phyloP scores from a whole-genome alignment of 1,140 invertebrate species.

The Brachionus rubens region DNA sequence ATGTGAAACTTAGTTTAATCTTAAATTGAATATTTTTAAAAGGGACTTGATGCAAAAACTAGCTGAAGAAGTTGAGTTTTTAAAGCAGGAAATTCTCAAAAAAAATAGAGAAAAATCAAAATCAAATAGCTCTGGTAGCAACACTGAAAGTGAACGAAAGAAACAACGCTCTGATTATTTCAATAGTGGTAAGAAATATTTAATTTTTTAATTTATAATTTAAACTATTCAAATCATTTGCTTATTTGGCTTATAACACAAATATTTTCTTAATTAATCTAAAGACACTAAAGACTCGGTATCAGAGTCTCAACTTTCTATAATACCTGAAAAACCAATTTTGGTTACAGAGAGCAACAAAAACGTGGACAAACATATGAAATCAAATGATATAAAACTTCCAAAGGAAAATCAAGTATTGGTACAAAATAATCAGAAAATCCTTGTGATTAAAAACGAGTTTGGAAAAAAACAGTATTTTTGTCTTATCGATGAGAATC shows the following conservation, averaged over 20 bases:
- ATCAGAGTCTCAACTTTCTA: too few relatives aligned
- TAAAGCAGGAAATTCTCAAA: conserved; percentile 36
- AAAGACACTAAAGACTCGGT: too few relatives aligned
- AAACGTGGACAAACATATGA: background rate
- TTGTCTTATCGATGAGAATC: background rate
- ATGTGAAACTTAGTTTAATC: too few relatives aligned
- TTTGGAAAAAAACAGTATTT: background rate
- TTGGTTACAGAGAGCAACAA: too few relatives aligned
- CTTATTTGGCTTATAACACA: background rate
- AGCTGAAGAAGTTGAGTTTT: conserved; percentile 20
- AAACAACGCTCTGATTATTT: background rate
- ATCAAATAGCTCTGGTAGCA: background rate
- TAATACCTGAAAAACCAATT: too few relatives aligned
- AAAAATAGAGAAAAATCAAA: background rate
- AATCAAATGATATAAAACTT: background rate
- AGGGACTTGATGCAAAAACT: conserved; percentile 36
- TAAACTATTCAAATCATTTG: background rate
- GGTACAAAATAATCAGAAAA: background rate
- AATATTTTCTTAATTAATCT: too few relatives aligned
- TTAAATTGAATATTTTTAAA: too few relatives aligned
- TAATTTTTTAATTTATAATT: background rate
- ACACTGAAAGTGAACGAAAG: background rate
- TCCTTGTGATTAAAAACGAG: background rate
- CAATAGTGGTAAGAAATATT: background rate
- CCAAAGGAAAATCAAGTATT: background rate